phyloP scores from a whole-genome alignment of 92 coral and sea anemone species.

The Palythoa heliodiscus region DNA sequence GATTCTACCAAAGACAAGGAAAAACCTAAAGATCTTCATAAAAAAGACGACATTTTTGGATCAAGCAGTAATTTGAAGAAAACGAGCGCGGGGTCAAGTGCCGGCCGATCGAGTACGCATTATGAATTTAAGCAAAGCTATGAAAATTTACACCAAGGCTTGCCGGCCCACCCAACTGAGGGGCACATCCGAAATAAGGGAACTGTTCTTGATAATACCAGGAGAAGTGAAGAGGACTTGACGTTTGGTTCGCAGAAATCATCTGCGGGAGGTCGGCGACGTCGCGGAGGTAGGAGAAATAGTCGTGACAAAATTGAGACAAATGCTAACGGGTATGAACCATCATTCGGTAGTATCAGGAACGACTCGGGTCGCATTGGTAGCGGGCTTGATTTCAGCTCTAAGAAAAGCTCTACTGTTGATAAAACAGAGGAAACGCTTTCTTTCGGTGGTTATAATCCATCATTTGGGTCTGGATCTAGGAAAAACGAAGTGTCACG shows the following conservation, averaged over 20 bases:
- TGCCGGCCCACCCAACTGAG: conserved; percentile 89
- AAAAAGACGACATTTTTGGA: conserved; percentile 59
- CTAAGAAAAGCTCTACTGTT: conserved; percentile 33
- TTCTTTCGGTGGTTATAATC: conserved; percentile 66
- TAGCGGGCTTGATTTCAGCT: conserved; percentile 77
- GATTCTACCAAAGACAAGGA: conserved; percentile 37
- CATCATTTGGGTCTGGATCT: conserved; percentile 58
- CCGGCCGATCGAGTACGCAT: conserved; percentile 42
- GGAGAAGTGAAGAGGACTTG: conserved; percentile 63
- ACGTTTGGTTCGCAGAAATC: conserved; percentile 88
- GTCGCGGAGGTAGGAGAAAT: conserved; percentile 49
- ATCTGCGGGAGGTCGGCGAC: conserved; percentile 43
- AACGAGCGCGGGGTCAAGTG: conserved; percentile 61
- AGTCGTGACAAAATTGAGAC: conserved; percentile 44
- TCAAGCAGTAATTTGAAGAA: conserved; percentile 60
- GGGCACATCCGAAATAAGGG: conserved; percentile 58
- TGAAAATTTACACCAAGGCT: conserved; percentile 90
- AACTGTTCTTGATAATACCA: conserved; percentile 40
- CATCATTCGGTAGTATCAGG: conserved; percentile 59
- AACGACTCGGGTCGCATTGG: conserved; percentile 49
- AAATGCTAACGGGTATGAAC: conserved; percentile 61
- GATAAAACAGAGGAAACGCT: conserved; percentile 48
- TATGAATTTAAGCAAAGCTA: conserved; percentile 88
- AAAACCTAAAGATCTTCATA: conserved; percentile 44
- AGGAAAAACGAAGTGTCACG: conserved; percentile 30